Evolutionary conservation across 2,888 invertebrate species (phyloP).

Genomic region (Bugula neritina): DNA sequence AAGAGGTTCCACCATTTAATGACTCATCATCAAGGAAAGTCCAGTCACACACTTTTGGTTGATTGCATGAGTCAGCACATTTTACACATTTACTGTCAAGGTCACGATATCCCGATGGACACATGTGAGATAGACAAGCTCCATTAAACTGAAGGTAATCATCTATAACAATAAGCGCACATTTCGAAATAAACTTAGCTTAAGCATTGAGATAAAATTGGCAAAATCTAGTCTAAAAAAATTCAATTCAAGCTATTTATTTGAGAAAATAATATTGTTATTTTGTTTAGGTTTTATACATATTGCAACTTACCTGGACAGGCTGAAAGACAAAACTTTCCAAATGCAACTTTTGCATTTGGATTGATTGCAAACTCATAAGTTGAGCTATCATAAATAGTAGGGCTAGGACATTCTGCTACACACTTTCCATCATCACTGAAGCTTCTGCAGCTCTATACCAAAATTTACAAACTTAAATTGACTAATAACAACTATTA

Average conservation of each 20-base stretch:
- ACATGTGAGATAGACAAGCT: neutral
- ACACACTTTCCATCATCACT: neutral
- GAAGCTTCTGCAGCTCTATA: conserved; percentile 9
- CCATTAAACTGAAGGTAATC: neutral
- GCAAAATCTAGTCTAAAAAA: no score
- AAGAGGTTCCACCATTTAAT: neutral
- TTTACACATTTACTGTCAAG: neutral
- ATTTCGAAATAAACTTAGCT: no score
- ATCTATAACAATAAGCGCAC: no score
- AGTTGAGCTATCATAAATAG: neutral
- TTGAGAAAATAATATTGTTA: no score
- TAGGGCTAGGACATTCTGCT: neutral
- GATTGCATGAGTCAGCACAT: neutral
- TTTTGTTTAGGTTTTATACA: no score
- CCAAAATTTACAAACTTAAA: no score
- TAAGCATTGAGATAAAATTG: no score
- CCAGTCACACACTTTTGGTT: conserved; percentile 19
- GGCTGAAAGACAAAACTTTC: neutral
- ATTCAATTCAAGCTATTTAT: no score
- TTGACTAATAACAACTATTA: no score
- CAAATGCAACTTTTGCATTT: conserved; percentile 5
- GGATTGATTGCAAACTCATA: neutral
- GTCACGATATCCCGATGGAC: neutral
- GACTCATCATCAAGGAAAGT: neutral
- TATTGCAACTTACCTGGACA: conserved; percentile 15